Percentiles rank a stretch among this genome's conserved stretches.
phyloP scores from a whole-genome alignment of 2,113 vertebrate species.

The Paraplagusia blochii region DNA sequence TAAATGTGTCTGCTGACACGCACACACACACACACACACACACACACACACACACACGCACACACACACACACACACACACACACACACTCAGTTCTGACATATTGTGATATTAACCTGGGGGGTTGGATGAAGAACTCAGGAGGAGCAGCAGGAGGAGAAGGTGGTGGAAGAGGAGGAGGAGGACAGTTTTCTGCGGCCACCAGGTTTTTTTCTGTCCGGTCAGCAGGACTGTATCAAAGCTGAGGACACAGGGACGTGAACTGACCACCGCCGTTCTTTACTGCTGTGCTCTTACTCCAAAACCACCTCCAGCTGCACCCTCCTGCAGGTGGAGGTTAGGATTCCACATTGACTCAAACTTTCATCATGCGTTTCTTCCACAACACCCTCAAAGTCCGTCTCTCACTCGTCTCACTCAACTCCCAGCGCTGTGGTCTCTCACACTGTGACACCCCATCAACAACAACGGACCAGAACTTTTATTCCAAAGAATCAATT shows the following conservation, averaged over 20 bases:
- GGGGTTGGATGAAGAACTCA: constrained; percentile 1
- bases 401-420: too few species aligned
- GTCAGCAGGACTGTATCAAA: constrained; percentile 67
- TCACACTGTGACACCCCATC: too few species aligned
- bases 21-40: background rate
- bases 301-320: too few species aligned
- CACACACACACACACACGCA: constrained; percentile 5
- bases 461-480: too few species aligned
- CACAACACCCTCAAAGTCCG: too few species aligned
- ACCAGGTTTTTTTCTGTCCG: constrained; percentile 45
- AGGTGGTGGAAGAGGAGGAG: too few species aligned
- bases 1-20: constrained; percentile 51
- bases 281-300: constrained; percentile 10
- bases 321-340: too few species aligned
- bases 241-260: constrained; percentile 54
- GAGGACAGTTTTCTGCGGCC: constrained; percentile 46
- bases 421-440: too few species aligned
- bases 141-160: background rate
- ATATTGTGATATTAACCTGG: constrained; percentile 42
- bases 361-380: too few species aligned
- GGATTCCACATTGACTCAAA: too few species aligned
- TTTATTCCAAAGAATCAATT: too few species aligned
- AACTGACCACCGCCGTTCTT: constrained; percentile 3
- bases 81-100: constrained; percentile 23
- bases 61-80: constrained; percentile 18